These are phyloP conservation scores for Galeruca laticollis DNA, from an alignment of 2,888 invertebrate species.

Conservation along the genomic window DNA sequence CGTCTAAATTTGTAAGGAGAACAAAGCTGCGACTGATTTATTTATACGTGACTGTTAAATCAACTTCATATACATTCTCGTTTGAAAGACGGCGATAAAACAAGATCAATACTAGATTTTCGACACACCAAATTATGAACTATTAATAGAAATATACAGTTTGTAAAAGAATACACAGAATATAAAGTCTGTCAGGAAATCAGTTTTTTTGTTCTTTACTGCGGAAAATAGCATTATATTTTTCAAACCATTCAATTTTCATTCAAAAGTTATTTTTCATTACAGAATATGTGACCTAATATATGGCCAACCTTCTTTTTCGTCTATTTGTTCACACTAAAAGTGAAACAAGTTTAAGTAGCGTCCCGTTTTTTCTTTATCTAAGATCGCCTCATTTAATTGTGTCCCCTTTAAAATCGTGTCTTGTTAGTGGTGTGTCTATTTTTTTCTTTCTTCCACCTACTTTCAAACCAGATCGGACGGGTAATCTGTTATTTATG, in stretches of 20 bases:
- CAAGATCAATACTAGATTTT: too few relatives aligned
- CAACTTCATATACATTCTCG: not conserved
- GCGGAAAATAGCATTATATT: too few relatives aligned
- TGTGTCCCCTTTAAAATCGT: constrained; percentile 34
- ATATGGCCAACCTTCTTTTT: too few relatives aligned
- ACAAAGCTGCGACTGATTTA: constrained; percentile 1
- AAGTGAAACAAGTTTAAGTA: constrained; percentile 1
- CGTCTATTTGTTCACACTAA: constrained; percentile 13
- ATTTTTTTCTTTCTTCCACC: constrained; percentile 30
- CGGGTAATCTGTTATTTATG: constrained; percentile 26
- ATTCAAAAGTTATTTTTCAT: too few relatives aligned
- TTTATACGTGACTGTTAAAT: not conserved
- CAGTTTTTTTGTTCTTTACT: too few relatives aligned
- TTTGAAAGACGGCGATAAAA: too few relatives aligned
- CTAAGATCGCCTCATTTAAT: constrained; percentile 47
- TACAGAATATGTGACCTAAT: too few relatives aligned
- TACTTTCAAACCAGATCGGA: constrained; percentile 36
- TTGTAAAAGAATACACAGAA: too few relatives aligned
- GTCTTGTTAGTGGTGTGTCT: constrained; percentile 42
- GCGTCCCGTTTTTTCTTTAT: constrained; percentile 37
- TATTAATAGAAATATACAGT: too few relatives aligned
- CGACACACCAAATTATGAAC: too few relatives aligned
- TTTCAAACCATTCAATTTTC: too few relatives aligned
- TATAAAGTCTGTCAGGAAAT: too few relatives aligned
- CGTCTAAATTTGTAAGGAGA: not conserved